These are phyloP conservation scores for Cossypha caffra DNA, from an alignment of 2,797 vertebrate genomes.

Conservation along the genomic window DNA sequence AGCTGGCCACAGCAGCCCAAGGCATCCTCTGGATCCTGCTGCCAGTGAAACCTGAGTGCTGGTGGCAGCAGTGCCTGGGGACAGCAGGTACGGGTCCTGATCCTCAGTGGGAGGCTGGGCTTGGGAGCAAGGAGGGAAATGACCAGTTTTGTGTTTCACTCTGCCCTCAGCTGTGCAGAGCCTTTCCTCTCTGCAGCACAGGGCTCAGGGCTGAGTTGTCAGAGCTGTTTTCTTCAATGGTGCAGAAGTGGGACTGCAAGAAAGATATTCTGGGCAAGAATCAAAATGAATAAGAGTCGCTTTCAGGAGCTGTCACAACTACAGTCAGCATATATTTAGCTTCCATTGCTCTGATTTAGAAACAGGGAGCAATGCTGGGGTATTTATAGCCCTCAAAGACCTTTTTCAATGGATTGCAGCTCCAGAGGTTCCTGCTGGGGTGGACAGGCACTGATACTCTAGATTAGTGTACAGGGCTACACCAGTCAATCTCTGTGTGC, in stretches of 20 bases:
- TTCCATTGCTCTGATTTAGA: conserved; percentile 28
- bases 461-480: not conserved
- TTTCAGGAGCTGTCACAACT: conserved; percentile 25
- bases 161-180: not conserved
- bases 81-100: not conserved
- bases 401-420: not conserved
- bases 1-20: too few relatives aligned
- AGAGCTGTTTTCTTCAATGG: not conserved
- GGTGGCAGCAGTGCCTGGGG: not conserved
- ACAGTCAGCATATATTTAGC: conserved; percentile 30
- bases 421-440: not conserved
- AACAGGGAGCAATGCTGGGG: not conserved
- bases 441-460: not conserved
- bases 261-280: conserved; percentile 46
- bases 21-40: not conserved
- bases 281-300: not conserved
- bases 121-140: not conserved
- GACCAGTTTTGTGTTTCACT: not conserved
- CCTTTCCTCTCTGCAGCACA: not conserved
- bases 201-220: conserved; percentile 17
- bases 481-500: not conserved
- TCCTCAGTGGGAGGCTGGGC: not conserved
- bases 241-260: conserved; percentile 17
- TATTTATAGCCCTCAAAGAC: conserved; percentile 35
- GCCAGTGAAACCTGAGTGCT: not conserved